Base-by-base conservation (phyloP, 2,113 vertebrate genomes). In the Hippopotamus amphibius region DNA sequence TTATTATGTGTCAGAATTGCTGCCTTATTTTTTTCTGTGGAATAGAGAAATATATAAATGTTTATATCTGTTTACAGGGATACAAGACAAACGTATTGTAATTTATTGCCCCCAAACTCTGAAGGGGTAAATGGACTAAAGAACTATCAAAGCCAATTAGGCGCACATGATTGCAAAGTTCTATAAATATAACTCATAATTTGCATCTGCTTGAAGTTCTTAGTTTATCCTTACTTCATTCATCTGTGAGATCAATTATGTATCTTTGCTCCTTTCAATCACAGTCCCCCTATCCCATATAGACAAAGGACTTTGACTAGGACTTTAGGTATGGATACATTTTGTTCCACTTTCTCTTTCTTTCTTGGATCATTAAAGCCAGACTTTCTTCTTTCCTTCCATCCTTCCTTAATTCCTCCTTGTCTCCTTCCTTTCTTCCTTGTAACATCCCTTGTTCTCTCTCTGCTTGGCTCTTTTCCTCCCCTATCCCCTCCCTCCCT, bases 61-160 rank as follows among this genome's bases (percentile, higher is more conserved):
- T 91, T 90, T 53, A n/a, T 94, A 53, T 14, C 15, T 81, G 80
- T 76, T 92, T 91, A 43, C 43, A 65, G 53, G 2, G 21, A 74
- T 74, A 33, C 6, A 68, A 43, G n/a, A 55, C 16, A 90, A 74
- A 95, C 55, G 41, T 17, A 55, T 83, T 83, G 76, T 71, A 86
- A 82, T 86, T 28, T 92, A 65, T 85, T 96, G 46, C 0, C 37
- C 11, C 57, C 30, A 92, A 94, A 33, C 19, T 21, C n/a, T 94
- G 85, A 90, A 93, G 65, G 61, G 33, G 55, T 90, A 92, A 81
- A 86, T 89, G 61, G 69, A 93, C 63, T 74, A 83, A 90, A 85
- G 59, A 72, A 43, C 19, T n/a, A 24, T 59, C 68, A 69, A 96
- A 61, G 41, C 28, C 83, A 92, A 69, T 94, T 43, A 90, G 59